These are phyloP conservation scores for Pristionchus exspectatus DNA, from an alignment of 2,888 invertebrate genomes.

Conservation along the genomic window DNA sequence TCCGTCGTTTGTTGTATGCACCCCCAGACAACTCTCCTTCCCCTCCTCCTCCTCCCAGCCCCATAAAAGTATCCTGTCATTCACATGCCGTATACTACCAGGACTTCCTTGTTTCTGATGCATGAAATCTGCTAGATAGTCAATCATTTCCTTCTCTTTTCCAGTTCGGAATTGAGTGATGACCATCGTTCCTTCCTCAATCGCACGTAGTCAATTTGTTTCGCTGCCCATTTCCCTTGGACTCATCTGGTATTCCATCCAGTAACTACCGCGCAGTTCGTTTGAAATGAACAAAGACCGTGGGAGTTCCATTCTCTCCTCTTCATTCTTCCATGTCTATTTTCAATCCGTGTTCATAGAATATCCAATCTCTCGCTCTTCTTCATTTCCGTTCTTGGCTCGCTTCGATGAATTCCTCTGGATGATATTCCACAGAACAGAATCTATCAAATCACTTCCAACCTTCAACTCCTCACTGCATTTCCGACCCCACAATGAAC, in stretches of 20 bases:
- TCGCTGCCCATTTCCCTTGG: background rate
- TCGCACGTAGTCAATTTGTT: background rate
- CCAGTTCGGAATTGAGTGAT: background rate
- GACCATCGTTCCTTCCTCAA: background rate
- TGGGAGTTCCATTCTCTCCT: background rate
- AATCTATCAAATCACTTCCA: background rate
- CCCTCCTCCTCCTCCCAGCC: background rate
- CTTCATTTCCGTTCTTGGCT: constrained; percentile 5
- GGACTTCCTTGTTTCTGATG: background rate
- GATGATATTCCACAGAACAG: background rate
- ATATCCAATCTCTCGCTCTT: background rate
- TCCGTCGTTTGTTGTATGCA: constrained; percentile 28
- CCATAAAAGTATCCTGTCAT: background rate
- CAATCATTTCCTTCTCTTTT: background rate
- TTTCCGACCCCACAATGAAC: background rate
- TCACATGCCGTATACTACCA: background rate
- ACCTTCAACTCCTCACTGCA: background rate
- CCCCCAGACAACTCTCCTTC: background rate
- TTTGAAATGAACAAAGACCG: constrained; percentile 2
- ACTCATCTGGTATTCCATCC: background rate
- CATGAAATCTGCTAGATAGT: background rate
- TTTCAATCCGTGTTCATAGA: constrained; percentile 1
- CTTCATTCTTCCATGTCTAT: constrained; percentile 30
- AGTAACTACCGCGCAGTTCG: background rate
- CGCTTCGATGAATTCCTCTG: background rate